Evolutionary conservation across 2,888 invertebrate genomes (phyloP).

Genomic region (Aquatica leii): DNA sequence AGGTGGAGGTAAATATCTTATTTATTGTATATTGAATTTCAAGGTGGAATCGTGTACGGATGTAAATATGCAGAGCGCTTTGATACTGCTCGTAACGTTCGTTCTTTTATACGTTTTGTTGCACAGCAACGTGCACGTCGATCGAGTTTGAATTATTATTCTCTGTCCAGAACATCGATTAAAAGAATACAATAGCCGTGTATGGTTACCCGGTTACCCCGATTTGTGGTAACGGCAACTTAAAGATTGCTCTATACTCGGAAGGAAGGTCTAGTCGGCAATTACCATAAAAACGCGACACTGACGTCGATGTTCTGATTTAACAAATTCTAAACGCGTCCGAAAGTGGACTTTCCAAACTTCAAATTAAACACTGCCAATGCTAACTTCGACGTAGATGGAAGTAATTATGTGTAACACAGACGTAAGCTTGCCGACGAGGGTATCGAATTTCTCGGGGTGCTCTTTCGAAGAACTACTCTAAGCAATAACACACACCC

Average conservation of each 20-base stretch:
- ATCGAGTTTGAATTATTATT: conserved; percentile 47
- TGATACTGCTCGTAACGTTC: conserved; percentile 23
- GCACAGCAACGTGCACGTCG: conserved; percentile 34
- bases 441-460: conserved; percentile 34
- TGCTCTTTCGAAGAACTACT: conserved; percentile 29
- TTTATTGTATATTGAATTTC: conserved; percentile 3
- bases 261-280: conserved; percentile 33
- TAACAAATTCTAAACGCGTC: conserved; percentile 28
- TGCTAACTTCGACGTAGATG: conserved; percentile 3
- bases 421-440: conserved; percentile 17
- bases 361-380: conserved; percentile 21
- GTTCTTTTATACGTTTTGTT: conserved; percentile 21
- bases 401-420: conserved; percentile 22
- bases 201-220: conserved; percentile 51
- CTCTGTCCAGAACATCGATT: conserved; percentile 46
- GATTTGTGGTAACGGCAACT: conserved; percentile 42
- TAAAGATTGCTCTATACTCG: conserved; percentile 28
- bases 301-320: conserved; percentile 23
- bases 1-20: conserved; percentile 7
- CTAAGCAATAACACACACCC: conserved; percentile 23
- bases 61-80: conserved; percentile 12
- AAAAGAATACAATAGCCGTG: conserved; percentile 47
- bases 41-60: conserved; percentile 14
- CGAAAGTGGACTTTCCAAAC: conserved; percentile 31
- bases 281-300: conserved; percentile 35